These are phyloP conservation scores for Saccostrea glomerata DNA, from an alignment of 1,140 invertebrate genomes.

Conservation along the genomic window DNA sequence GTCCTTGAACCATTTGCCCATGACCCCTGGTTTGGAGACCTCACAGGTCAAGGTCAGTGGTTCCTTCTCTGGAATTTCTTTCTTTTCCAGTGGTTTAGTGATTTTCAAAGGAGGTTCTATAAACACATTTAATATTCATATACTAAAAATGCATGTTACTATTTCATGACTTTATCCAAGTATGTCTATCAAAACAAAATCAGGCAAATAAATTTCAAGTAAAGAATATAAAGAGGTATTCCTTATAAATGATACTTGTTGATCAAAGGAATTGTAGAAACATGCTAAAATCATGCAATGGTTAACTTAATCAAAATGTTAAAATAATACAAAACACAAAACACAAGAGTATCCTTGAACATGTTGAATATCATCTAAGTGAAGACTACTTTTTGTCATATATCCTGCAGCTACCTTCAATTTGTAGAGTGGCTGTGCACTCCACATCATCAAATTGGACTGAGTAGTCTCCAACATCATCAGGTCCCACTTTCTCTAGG, in stretches of 20 bases:
- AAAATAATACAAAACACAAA: not conserved
- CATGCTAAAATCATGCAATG: slow-evolving; percentile 24
- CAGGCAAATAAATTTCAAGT: not conserved
- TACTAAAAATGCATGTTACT: not conserved
- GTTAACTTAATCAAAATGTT: slow-evolving; percentile 21
- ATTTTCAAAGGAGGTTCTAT: slow-evolving; percentile 90
- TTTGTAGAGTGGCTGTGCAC: slow-evolving; percentile 41
- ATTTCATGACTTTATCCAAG: not conserved
- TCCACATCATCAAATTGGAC: slow-evolving; percentile 54
- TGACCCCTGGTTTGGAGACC: slow-evolving; percentile 60
- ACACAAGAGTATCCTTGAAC: not conserved
- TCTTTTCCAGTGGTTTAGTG: slow-evolving; percentile 95
- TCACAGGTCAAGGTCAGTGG: slow-evolving; percentile 82
- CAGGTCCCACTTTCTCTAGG: slow-evolving; percentile 49
- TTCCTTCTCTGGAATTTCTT: slow-evolving; percentile 95
- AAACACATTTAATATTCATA: not conserved
- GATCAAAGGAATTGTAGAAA: not conserved
- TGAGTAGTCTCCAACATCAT: slow-evolving; percentile 53
- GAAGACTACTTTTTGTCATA: not conserved
- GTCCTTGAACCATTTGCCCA: slow-evolving; percentile 89
- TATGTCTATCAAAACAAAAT: not conserved
- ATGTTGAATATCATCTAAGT: not conserved
- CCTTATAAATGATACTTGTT: not conserved
- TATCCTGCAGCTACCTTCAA: slow-evolving; percentile 52
- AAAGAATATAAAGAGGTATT: not conserved